Base-by-base conservation (phyloP, 2,888 invertebrate species). In the Phortica magna region DNA sequence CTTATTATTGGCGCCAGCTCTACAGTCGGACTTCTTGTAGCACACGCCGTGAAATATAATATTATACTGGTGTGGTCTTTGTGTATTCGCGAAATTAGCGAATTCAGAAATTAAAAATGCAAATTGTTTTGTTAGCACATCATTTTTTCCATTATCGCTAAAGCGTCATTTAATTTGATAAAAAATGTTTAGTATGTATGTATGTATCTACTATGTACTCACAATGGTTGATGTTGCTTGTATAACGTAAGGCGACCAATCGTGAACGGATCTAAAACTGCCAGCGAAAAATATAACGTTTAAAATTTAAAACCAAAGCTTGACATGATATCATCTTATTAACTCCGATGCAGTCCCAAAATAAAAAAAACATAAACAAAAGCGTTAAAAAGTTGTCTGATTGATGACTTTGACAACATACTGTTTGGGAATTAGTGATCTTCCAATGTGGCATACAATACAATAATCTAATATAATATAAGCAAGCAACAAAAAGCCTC, bases 111-210 rank as follows among this genome's bases (percentile, higher is more conserved):
- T 90, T 89, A 88, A 91, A 84, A 88, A 90, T 91, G 91, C 86
- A 90, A 90, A 90, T 90, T 90, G 90, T 90, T 90, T 90, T 90
- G 90, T 89, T 90, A 91, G 89, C 90, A 90, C 90, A 90, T 90
- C 88, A 88, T 91, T 89, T 90, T 85, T 77, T 77, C 81, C 81
- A 89, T 89, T 81, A 83, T 79, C 84, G 78, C 75, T 65, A 65
- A 19, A n/a, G 17, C 59, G 59, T 59, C 57, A n/a, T n/a, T n/a
- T n/a, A n/a, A n/a, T n/a, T n/a, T n/a, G n/a, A n/a, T n/a, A n/a
- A n/a, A n/a, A n/a, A n/a, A n/a, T n/a, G n/a, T n/a, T n/a, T n/a
- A n/a, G n/a, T n/a, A n/a, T n/a, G n/a, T n/a, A n/a, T n/a, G n/a
- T n/a, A n/a, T n/a, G n/a, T n/a, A n/a, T n/a, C n/a, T n/a, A n/a